Evolutionary conservation across 2,797 vertebrate genomes (phyloP).

Genomic region (Valencia hispanica): DNA sequence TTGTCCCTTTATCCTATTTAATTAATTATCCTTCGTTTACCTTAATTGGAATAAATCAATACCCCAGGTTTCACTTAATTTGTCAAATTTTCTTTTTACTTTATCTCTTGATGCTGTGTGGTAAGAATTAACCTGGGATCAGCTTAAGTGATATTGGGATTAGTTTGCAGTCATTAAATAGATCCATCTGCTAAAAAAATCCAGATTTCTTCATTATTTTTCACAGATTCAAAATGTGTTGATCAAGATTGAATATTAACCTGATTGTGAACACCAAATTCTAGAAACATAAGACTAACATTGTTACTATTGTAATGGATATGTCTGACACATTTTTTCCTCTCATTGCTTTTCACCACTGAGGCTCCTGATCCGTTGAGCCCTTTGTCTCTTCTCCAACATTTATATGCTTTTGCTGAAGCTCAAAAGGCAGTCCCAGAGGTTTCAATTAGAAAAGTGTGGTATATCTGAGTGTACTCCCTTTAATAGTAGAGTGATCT

Average conservation of each 20-base stretch:
- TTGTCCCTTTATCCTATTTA: slow-evolving; percentile 84
- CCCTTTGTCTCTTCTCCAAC: slow-evolving; percentile 69
- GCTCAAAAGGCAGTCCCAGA: slow-evolving; percentile 79
- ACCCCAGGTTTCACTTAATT: slow-evolving; percentile 81
- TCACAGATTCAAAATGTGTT: slow-evolving; percentile 7
- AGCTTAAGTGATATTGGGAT: slow-evolving; percentile 35
- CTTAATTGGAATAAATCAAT: slow-evolving; percentile 83
- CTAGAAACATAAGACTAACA: slow-evolving; percentile 18
- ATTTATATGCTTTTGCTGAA: slow-evolving; percentile 71
- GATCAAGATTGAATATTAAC: neutral
- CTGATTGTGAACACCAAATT: slow-evolving; percentile 6
- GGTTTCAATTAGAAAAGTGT: slow-evolving; percentile 86
- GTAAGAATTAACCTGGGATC: slow-evolving; percentile 17
- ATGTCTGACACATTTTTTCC: slow-evolving; percentile 20
- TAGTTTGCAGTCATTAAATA: slow-evolving; percentile 49
- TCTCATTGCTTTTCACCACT: slow-evolving; percentile 48
- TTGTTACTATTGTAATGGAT: slow-evolving; percentile 31
- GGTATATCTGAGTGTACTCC: slow-evolving; percentile 75
- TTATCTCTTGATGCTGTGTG: slow-evolving; percentile 66
- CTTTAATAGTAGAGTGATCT: slow-evolving; percentile 81
- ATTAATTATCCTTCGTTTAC: slow-evolving; percentile 83
- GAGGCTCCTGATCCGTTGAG: slow-evolving; percentile 71
- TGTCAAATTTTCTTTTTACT: slow-evolving; percentile 80
- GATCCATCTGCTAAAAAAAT: slow-evolving; percentile 32
- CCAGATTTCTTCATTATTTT: slow-evolving; percentile 22